phyloP scores from a whole-genome alignment of 2,888 invertebrate species.

The Agrotis clavis region DNA sequence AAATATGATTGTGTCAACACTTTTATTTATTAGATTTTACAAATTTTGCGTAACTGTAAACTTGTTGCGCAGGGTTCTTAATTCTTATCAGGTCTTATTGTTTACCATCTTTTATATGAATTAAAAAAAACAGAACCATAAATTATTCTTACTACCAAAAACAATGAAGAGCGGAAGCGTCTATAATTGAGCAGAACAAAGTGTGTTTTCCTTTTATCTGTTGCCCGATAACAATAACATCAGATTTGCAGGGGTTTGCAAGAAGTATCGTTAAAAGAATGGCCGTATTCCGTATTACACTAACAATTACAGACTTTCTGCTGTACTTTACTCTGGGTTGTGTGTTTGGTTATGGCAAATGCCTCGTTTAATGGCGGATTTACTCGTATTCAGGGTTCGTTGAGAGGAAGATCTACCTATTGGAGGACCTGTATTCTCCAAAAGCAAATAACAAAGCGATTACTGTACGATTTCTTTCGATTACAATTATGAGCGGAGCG shows the following conservation, averaged over 20 bases:
- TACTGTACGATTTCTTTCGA: too few species aligned
- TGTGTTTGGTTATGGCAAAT: background rate
- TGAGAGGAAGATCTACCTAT: background rate
- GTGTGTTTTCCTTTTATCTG: slow-evolving; percentile 3
- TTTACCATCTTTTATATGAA: too few species aligned
- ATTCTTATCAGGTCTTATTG: too few species aligned
- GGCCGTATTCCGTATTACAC: background rate
- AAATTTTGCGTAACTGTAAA: too few species aligned
- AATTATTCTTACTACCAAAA: background rate
- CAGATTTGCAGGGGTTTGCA: slow-evolving; percentile 3
- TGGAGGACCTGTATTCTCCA: too few species aligned
- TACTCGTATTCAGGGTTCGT: too few species aligned
- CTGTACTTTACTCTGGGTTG: background rate
- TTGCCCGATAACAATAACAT: background rate
- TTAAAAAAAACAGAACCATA: too few species aligned
- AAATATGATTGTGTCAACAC: too few species aligned
- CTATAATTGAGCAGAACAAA: background rate
- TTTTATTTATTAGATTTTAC: too few species aligned
- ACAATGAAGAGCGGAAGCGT: background rate
- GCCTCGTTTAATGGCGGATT: background rate
- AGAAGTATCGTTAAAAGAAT: slow-evolving; percentile 11
- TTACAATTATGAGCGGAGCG: too few species aligned
- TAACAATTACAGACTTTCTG: slow-evolving; percentile 7
- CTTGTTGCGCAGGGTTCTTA: too few species aligned
- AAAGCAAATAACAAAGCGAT: too few species aligned